phyloP scores from a whole-genome alignment of 2,797 vertebrate genomes.

The Oryzias sinensis region DNA sequence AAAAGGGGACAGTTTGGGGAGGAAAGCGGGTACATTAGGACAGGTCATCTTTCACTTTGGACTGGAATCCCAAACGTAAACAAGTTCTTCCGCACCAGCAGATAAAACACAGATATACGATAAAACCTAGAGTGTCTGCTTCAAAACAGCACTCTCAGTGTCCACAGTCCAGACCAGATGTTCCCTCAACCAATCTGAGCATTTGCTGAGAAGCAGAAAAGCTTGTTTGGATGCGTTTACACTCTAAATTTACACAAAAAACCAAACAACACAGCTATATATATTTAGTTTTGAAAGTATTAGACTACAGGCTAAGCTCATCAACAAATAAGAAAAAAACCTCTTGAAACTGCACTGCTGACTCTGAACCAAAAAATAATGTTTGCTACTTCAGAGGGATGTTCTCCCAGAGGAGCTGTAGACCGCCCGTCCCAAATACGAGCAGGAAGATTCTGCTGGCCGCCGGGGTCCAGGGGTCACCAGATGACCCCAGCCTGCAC shows the following conservation, averaged over 20 bases:
- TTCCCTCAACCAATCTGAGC: not conserved
- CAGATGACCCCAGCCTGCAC: constrained; percentile 47
- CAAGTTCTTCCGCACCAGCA: constrained; percentile 66
- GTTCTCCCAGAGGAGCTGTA: constrained; percentile 21
- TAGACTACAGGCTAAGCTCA: not conserved
- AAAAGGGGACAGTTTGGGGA: constrained; percentile 65
- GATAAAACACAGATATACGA: constrained; percentile 71
- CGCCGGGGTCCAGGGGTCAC: constrained; percentile 36
- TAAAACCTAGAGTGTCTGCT: constrained; percentile 48
- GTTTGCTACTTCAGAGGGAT: not conserved
- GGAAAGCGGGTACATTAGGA: constrained; percentile 67
- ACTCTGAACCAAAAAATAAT: constrained; percentile 16
- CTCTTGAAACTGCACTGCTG: not conserved
- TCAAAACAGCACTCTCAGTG: constrained; percentile 27
- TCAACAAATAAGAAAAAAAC: no score
- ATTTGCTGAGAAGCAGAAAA: no score
- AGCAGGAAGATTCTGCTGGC: constrained; percentile 20
- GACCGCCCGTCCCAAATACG: not conserved
- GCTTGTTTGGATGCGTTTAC: no score
- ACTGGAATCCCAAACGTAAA: constrained; percentile 71
- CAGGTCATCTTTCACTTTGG: constrained; percentile 69
- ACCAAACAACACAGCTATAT: no score
- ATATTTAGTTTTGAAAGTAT: not conserved
- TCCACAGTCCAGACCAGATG: not conserved
- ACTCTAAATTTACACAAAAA: no score